Base-by-base conservation (phyloP, 2,113 vertebrate species). In the Petrocephalus zakoni region DNA sequence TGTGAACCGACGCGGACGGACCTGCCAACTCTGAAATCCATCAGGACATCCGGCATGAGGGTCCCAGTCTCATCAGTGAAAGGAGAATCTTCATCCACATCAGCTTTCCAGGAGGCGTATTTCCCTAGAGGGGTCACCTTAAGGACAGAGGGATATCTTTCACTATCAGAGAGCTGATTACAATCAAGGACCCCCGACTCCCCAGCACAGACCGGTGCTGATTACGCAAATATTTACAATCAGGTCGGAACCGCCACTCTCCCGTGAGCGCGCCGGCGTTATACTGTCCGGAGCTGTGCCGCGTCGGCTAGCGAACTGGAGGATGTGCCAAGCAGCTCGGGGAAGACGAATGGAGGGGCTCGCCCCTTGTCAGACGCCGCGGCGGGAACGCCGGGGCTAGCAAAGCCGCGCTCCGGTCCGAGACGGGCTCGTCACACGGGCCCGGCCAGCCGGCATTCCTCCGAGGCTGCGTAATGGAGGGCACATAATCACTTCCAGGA, bases 401-500 rank as follows among this genome's bases (percentile, higher is more conserved):
- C 9, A 47, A 34, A 47, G 84, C 49, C 34, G 51, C 25, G 15
- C 13, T 25, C 4, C 15, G 51, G n/a, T 85, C 49, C 13, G 9
- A 53, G 49, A 85, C 49, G 13, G 25, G 22, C 42, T 29, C 61
- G 25, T 10, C n/a, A 4, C 17, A 47, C 72, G 61, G 5, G 13
- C 21, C 15, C 3, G 87, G 58, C 15, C 3, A 61, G 58, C 46
- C 37, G 34, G 42, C 37, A 46, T 87, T 19, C 29, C 61, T 72
- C 17, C 15, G 34, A 25, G n/a, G 86, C 17, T 58, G 49, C 51
- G 86, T 46, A 87, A 87, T 55, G 11, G 29, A 61, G 58, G 86
- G 21, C 37, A 42, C n/a, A 68, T 87, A 87, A 87, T 75, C 58
- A 10, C 86, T 87, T 51, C 58, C 87, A 75, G 87, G 22, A 75